These are phyloP conservation scores for Sus scrofa DNA, from an alignment of 2,113 vertebrate genomes.

Conservation along the genomic window DNA sequence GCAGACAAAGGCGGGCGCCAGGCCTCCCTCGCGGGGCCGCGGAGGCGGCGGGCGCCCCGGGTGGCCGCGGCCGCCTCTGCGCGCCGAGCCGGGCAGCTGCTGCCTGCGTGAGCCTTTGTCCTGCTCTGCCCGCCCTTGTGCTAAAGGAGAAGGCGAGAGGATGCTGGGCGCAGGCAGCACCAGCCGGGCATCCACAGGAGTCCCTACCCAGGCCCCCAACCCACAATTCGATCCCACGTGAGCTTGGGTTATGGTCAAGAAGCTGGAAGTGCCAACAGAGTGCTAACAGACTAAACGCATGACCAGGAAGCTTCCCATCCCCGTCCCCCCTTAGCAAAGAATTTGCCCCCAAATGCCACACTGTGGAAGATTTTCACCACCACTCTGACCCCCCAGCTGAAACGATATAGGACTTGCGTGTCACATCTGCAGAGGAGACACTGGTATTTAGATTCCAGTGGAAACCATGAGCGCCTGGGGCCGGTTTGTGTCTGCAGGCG, in stretches of 20 bases:
- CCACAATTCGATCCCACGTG: not conserved
- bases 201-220: not conserved
- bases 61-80: slow-evolving; percentile 67
- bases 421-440: not conserved
- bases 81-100: slow-evolving; percentile 50
- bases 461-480: not conserved
- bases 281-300: not conserved
- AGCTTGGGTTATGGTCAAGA: not conserved
- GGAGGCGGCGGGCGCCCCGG: slow-evolving; percentile 57
- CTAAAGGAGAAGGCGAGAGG: slow-evolving; percentile 66
- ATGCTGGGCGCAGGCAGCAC: not conserved
- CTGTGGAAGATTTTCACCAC: not conserved
- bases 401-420: not conserved
- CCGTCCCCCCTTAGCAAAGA: not conserved
- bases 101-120: slow-evolving; percentile 70
- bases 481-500: not conserved
- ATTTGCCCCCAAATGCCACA: not conserved
- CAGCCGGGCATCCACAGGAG: not conserved
- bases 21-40: slow-evolving; percentile 44
- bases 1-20: slow-evolving; percentile 83
- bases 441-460: not conserved
- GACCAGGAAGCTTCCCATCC: not conserved
- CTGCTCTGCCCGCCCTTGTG: slow-evolving; percentile 44
- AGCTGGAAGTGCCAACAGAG: not conserved
- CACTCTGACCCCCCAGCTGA: too few relatives aligned